These are phyloP conservation scores for Rugalucina vietnamica DNA, from an alignment of 2,888 invertebrate genomes.

Conservation along the genomic window DNA sequence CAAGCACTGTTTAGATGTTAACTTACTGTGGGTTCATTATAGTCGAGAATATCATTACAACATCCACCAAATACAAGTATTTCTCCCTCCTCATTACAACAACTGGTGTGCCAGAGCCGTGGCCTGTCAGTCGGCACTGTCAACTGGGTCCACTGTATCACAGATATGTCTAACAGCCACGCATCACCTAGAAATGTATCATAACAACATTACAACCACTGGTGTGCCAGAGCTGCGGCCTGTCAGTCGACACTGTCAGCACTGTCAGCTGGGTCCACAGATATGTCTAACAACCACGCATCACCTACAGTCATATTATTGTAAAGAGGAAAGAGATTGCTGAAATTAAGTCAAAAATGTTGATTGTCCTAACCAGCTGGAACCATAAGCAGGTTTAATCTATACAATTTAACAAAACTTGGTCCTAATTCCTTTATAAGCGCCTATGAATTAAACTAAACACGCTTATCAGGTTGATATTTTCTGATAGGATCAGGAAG, in stretches of 20 bases:
- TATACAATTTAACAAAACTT: too few species aligned
- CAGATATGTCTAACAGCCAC: conserved; percentile 78
- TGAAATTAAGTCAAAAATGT: too few species aligned
- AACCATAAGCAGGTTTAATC: too few species aligned
- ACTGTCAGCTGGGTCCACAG: conserved; percentile 78
- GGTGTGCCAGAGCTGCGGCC: conserved; percentile 83
- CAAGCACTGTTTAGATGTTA: too few species aligned
- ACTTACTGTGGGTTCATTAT: conserved; percentile 61
- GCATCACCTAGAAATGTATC: conserved; percentile 78
- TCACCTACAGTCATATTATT: too few species aligned
- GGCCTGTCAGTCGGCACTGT: conserved; percentile 70
- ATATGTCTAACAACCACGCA: conserved; percentile 80
- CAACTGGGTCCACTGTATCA: conserved; percentile 77
- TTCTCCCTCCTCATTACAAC: conserved; percentile 73
- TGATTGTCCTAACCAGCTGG: too few species aligned
- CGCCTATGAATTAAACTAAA: too few species aligned
- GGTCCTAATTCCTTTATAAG: too few species aligned
- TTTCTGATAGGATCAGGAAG: too few species aligned
- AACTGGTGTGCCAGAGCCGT: conserved; percentile 83
- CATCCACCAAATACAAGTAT: conserved; percentile 83
- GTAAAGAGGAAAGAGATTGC: too few species aligned
- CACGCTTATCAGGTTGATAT: too few species aligned
- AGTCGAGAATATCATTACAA: conserved; percentile 77
- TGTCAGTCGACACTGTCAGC: conserved; percentile 59
- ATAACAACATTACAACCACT: conserved; percentile 68